These are phyloP conservation scores for Neoitamus cyanurus DNA, from an alignment of 2,888 invertebrate species.

Conservation along the genomic window DNA sequence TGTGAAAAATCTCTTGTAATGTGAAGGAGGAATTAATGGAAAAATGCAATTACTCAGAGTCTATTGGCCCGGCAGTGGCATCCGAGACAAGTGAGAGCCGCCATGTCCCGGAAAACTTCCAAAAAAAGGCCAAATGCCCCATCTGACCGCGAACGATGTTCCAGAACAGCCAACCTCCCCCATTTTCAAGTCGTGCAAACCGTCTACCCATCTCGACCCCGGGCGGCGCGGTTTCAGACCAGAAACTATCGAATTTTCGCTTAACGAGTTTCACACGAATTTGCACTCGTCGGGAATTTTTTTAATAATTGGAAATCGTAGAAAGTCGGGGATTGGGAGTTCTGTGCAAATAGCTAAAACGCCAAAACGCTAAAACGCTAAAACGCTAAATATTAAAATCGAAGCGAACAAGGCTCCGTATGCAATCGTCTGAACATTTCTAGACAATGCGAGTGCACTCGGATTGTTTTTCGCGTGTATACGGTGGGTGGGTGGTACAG, in stretches of 20 bases:
- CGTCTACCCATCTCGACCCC: background rate
- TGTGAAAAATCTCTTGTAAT: no score
- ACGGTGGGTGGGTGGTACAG: background rate
- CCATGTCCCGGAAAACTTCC: no score
- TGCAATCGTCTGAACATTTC: constrained; percentile 41
- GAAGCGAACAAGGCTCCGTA: constrained; percentile 15
- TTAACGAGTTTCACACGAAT: constrained; percentile 27
- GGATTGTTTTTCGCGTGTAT: constrained; percentile 23
- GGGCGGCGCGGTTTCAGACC: background rate
- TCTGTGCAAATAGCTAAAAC: constrained; percentile 24
- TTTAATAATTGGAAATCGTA: constrained; percentile 35
- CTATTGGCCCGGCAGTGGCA: no score
- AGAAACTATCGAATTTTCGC: constrained; percentile 8
- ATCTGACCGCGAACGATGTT: background rate
- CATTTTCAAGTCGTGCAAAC: background rate
- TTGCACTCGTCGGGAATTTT: constrained; percentile 8
- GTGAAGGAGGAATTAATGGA: no score
- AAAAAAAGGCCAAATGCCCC: no score
- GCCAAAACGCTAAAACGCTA: background rate
- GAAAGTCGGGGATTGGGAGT: constrained; percentile 9
- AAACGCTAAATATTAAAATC: constrained; percentile 29
- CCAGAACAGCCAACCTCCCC: background rate
- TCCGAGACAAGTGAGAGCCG: no score
- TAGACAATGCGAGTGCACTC: constrained; percentile 35
- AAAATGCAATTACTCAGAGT: no score